Evolutionary conservation across 1,140 invertebrate species (phyloP).

Genomic region (Meloidogyne exigua): DNA sequence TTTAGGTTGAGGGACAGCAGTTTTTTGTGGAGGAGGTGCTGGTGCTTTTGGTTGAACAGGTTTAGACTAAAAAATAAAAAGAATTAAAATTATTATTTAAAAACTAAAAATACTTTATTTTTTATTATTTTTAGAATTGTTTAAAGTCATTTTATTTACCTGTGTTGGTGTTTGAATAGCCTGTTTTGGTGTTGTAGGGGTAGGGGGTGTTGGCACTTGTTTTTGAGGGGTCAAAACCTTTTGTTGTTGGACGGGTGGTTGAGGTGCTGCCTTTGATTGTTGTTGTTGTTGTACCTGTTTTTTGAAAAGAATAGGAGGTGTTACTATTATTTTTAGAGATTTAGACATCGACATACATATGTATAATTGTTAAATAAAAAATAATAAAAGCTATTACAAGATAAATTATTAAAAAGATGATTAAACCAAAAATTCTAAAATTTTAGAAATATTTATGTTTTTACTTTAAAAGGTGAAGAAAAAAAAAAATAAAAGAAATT

Average conservation of each 20-base stretch:
- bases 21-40: not conserved
- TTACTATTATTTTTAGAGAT: not conserved
- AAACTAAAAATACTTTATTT: too few species aligned
- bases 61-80: not conserved
- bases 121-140: not conserved
- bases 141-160: not conserved
- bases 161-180: slow-evolving; percentile 3
- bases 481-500: not conserved
- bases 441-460: too few species aligned
- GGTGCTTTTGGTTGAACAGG: not conserved
- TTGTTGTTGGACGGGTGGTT: not conserved
- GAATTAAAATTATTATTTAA: too few species aligned
- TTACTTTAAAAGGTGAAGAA: not conserved
- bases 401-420: too few species aligned
- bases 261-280: not conserved
- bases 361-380: not conserved
- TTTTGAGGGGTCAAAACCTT: slow-evolving; percentile 4
- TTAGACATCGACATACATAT: not conserved
- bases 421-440: too few species aligned
- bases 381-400: too few species aligned
- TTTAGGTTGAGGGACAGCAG: not conserved
- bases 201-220: slow-evolving; percentile 7
- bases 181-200: not conserved
- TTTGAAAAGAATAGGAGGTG: not conserved
- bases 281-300: slow-evolving; percentile 11